phyloP scores from a whole-genome alignment of 2,113 vertebrate genomes.

The Atrichornis clamosus region DNA sequence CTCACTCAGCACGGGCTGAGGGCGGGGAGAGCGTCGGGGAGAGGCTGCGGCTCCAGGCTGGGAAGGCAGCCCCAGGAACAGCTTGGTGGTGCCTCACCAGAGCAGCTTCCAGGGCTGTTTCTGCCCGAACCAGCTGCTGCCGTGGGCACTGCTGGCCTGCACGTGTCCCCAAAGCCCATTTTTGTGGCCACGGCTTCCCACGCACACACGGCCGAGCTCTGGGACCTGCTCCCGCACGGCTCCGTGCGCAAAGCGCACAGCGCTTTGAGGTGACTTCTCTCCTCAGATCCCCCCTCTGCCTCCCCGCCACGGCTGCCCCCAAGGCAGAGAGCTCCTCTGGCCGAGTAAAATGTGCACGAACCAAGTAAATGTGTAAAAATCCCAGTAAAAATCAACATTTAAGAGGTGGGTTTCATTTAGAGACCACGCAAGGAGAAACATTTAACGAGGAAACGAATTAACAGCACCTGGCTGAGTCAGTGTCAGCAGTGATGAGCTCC shows the following conservation, averaged over 20 bases:
- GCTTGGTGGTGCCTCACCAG: background rate
- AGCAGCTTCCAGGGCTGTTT: background rate
- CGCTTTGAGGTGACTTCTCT: background rate
- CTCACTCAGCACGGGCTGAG: background rate
- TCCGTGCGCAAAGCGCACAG: background rate
- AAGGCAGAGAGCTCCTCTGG: background rate
- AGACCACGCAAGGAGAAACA: background rate
- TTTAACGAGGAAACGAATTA: background rate
- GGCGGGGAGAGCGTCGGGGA: accelerated
- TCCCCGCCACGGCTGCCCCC: background rate
- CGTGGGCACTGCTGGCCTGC: background rate
- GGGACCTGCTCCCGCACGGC: background rate
- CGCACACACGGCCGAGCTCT: accelerated
- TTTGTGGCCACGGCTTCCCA: background rate
- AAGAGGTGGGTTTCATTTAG: background rate
- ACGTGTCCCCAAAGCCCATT: accelerated
- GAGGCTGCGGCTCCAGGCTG: background rate
- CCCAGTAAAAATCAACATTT: background rate
- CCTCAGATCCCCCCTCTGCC: background rate
- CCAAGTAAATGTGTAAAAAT: background rate
- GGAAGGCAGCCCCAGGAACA: background rate
- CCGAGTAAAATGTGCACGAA: background rate
- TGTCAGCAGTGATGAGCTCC: background rate
- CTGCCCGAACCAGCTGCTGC: background rate
- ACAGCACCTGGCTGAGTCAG: background rate